Conservation (phyloP, 2,888 invertebrate genomes). For the Lasius platythorax region DNA sequence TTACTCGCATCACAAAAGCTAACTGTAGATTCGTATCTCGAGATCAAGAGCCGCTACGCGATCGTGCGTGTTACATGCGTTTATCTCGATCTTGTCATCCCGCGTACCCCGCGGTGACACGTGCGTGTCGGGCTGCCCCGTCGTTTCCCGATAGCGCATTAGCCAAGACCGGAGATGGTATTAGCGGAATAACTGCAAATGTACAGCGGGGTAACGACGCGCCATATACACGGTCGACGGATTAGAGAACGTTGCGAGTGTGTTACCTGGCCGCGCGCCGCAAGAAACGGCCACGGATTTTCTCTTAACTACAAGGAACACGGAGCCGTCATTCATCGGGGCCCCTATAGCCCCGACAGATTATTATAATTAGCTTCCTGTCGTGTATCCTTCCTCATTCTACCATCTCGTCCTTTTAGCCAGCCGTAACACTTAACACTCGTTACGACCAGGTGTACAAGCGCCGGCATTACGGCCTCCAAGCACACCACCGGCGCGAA, state of each 20-base stretch:
- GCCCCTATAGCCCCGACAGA: constrained; percentile 45
- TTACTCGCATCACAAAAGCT: background rate
- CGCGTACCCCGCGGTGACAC: background rate
- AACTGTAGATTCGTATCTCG: background rate
- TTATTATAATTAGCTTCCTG: constrained; percentile 72
- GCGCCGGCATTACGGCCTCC: constrained; percentile 59
- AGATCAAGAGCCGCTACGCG: background rate
- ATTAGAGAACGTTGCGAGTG: constrained; percentile 49
- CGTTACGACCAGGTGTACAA: constrained; percentile 67
- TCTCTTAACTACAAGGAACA: constrained; percentile 51
- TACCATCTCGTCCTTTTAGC: constrained; percentile 48
- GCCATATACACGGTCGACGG: constrained; percentile 16
- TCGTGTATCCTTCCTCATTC: constrained; percentile 60
- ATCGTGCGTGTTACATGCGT: background rate
- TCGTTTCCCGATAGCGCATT: constrained; percentile 16
- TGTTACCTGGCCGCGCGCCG: constrained; percentile 41
- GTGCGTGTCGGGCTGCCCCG: background rate
- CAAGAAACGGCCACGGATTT: constrained; percentile 40
- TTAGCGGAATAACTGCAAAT: constrained; percentile 48
- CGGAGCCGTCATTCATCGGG: constrained; percentile 58
- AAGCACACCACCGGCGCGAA: constrained; percentile 33
- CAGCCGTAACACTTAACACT: constrained; percentile 67
- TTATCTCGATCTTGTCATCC: constrained; percentile 4
- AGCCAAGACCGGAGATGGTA: constrained; percentile 40
- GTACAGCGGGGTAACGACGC: constrained; percentile 12